Percentiles rank a stretch among this genome's conserved stretches.
Conservation (phyloP, 2,888 invertebrate species). For the Ctenicera cuprea region DNA sequence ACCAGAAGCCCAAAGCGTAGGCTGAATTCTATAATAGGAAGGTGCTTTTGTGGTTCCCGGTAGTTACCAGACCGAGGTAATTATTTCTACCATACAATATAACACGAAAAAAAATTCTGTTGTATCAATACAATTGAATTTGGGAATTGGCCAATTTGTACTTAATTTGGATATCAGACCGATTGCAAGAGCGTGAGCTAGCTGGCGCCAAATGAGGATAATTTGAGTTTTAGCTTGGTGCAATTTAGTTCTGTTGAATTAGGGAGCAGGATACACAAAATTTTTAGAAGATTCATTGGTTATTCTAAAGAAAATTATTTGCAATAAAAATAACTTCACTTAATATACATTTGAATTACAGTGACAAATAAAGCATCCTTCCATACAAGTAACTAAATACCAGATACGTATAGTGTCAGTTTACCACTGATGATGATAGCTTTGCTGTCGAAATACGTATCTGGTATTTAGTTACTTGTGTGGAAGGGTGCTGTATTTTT, state of each 20-base stretch:
- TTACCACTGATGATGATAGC: too few species aligned
- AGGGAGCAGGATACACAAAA: too few species aligned
- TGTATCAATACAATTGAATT: constrained; percentile 21
- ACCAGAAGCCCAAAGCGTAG: constrained; percentile 8
- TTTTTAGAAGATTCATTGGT: too few species aligned
- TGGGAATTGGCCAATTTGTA: constrained; percentile 41
- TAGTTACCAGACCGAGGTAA: constrained; percentile 13
- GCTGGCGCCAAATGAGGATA: constrained; percentile 18
- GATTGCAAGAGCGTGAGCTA: neutral
- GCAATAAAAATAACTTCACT: too few species aligned
- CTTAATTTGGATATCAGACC: constrained; percentile 15
- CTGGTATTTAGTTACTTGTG: too few species aligned
- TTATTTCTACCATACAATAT: constrained; percentile 21
- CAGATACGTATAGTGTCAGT: too few species aligned
- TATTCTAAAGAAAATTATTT: too few species aligned
- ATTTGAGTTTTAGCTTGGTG: neutral
- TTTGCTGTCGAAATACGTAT: too few species aligned
- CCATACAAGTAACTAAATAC: too few species aligned
- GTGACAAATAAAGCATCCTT: too few species aligned
- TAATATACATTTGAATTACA: too few species aligned
- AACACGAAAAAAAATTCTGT: constrained; percentile 14
- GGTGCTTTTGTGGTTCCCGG: constrained; percentile 17
- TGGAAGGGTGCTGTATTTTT: too few species aligned
- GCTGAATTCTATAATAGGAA: constrained; percentile 6
- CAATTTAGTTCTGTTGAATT: neutral